A percentile compares a stretch with the other conserved stretches of the same genome.
Evolutionary conservation across 2,113 vertebrate genomes (phyloP).

Genomic region (Centropus unirufus): DNA sequence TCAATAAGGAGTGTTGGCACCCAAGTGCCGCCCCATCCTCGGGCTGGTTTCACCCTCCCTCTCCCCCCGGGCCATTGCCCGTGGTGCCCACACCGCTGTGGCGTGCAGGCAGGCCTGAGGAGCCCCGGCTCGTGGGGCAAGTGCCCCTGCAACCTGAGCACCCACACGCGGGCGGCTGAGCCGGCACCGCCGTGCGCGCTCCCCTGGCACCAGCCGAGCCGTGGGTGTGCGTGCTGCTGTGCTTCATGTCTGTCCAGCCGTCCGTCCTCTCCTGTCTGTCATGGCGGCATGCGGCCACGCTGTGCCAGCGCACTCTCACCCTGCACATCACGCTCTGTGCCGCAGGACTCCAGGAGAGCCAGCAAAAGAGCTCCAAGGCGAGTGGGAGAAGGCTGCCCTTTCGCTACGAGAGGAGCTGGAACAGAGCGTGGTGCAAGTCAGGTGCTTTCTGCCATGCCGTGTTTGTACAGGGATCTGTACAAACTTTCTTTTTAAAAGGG

Average conservation of each 20-base stretch:
- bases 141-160: not conserved
- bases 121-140: not conserved
- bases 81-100: not conserved
- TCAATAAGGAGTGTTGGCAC: not conserved
- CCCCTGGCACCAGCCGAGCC: not conserved
- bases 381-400: too few species aligned
- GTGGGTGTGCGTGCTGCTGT: too few species aligned
- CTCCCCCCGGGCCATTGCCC: not conserved
- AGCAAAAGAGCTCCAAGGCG: too few species aligned
- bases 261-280: not conserved
- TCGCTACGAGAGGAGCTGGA: too few species aligned
- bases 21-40: not conserved
- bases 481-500: not conserved
- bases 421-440: too few species aligned
- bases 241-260: not conserved
- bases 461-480: not conserved
- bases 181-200: accelerated
- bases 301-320: not conserved
- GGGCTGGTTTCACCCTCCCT: not conserved
- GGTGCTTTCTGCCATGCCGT: too few species aligned
- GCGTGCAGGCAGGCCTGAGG: not conserved
- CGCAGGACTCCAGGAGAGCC: too few species aligned
- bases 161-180: not conserved
- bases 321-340: not conserved
- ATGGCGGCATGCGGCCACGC: not conserved